Conservation (phyloP, 2,113 vertebrate species). For the Haplochromis burtoni region DNA sequence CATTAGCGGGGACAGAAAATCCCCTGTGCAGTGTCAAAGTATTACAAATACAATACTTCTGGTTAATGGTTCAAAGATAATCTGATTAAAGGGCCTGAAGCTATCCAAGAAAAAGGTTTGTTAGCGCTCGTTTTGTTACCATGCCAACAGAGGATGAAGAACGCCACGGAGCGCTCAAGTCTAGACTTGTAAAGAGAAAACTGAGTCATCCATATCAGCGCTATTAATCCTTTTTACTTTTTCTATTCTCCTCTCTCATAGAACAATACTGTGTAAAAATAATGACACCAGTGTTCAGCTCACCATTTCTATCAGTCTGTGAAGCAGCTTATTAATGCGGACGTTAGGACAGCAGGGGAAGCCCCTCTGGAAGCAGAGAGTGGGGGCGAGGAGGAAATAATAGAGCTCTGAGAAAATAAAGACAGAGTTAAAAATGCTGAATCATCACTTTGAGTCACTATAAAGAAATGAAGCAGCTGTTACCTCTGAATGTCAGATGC, state of each 20-base stretch:
- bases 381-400: slow-evolving; percentile 52
- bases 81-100: not conserved
- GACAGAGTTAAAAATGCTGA: not conserved
- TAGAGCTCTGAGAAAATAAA: slow-evolving; percentile 21
- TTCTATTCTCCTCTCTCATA: not conserved
- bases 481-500: slow-evolving; percentile 24
- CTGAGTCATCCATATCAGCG: not conserved
- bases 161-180: not conserved
- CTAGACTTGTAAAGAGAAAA: not conserved
- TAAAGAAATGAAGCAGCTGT: not conserved
- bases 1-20: not conserved
- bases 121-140: not conserved
- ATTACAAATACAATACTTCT: too few relatives aligned
- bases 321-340: slow-evolving; percentile 25
- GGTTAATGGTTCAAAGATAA: not conserved
- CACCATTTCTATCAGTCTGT: slow-evolving; percentile 47
- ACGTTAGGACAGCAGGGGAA: slow-evolving; percentile 20
- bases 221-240: not conserved
- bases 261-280: not conserved
- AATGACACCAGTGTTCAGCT: not conserved
- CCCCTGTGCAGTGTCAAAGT: not conserved
- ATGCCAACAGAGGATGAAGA: not conserved
- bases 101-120: not conserved
- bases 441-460: not conserved
- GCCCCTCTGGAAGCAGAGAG: slow-evolving; percentile 42